phyloP scores from a whole-genome alignment of 1,140 invertebrate species.

The Heliothis virescens region DNA sequence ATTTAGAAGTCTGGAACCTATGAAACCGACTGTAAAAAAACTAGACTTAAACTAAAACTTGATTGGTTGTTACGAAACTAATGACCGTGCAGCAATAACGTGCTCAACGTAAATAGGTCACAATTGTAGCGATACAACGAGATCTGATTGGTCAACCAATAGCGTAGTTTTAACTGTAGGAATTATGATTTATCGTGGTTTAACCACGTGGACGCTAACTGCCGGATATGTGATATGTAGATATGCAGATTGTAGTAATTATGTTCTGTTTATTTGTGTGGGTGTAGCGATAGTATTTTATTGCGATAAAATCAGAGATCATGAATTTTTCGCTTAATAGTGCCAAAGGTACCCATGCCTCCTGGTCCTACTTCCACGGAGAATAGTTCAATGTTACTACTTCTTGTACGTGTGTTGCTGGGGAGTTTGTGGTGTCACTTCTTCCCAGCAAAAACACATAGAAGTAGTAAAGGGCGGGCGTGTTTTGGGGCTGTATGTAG shows the following conservation, averaged over 20 bases:
- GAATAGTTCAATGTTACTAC: too few relatives aligned
- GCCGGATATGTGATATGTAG: slow-evolving; percentile 19
- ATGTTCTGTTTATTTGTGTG: neutral
- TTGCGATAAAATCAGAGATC: too few relatives aligned
- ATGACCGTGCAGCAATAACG: neutral
- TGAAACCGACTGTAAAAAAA: too few relatives aligned
- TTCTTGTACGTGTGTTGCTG: too few relatives aligned
- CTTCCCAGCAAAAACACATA: too few relatives aligned
- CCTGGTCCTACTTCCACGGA: too few relatives aligned
- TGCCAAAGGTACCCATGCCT: too few relatives aligned
- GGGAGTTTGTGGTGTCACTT: too few relatives aligned
- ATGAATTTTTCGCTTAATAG: too few relatives aligned
- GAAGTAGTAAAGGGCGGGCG: too few relatives aligned
- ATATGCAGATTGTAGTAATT: slow-evolving; percentile 20
- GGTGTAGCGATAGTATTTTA: neutral
- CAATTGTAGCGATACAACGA: neutral
- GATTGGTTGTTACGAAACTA: neutral
- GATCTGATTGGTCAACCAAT: slow-evolving; percentile 21
- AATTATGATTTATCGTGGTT: slow-evolving; percentile 32
- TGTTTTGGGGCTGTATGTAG: too few relatives aligned
- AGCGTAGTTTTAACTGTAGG: neutral
- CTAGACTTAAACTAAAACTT: neutral
- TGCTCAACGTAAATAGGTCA: slow-evolving; percentile 5
- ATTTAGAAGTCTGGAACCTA: too few relatives aligned
- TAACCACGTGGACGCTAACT: neutral